phyloP scores from a whole-genome alignment of 2,888 invertebrate genomes.

The Girardia tigrina region DNA sequence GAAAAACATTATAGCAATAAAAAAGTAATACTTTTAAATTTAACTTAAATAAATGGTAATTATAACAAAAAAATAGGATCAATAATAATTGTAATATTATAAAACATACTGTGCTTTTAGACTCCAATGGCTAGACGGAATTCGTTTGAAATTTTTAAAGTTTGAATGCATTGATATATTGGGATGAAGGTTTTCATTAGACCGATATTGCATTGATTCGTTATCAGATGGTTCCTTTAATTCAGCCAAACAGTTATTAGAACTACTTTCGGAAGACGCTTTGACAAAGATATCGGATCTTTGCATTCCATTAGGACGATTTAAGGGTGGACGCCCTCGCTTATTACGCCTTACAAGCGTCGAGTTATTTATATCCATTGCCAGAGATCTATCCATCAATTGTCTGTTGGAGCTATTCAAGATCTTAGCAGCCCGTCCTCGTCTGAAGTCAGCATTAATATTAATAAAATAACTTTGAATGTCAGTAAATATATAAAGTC shows the following conservation, averaged over 20 bases:
- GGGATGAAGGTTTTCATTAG: neutral
- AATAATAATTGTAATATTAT: neutral
- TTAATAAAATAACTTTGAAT: too few relatives aligned
- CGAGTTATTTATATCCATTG: neutral
- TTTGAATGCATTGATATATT: conserved; percentile 1
- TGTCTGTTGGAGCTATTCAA: neutral
- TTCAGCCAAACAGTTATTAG: conserved; percentile 7
- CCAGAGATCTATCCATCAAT: neutral
- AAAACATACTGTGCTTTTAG: neutral
- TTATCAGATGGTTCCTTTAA: neutral
- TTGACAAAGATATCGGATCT: neutral
- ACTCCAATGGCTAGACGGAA: neutral
- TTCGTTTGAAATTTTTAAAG: conserved; percentile 9
- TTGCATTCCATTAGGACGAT: neutral
- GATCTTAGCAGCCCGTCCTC: conserved; percentile 2
- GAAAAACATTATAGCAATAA: too few relatives aligned
- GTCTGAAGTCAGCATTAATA: too few relatives aligned
- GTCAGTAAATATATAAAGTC: too few relatives aligned
- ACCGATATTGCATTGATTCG: neutral
- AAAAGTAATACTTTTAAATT: too few relatives aligned
- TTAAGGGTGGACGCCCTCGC: neutral
- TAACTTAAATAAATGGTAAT: neutral
- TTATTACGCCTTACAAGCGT: neutral
- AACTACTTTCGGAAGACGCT: neutral
- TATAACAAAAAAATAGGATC: neutral